These are phyloP conservation scores for Molorchus minor DNA, from an alignment of 2,888 invertebrate species.

Conservation along the genomic window DNA sequence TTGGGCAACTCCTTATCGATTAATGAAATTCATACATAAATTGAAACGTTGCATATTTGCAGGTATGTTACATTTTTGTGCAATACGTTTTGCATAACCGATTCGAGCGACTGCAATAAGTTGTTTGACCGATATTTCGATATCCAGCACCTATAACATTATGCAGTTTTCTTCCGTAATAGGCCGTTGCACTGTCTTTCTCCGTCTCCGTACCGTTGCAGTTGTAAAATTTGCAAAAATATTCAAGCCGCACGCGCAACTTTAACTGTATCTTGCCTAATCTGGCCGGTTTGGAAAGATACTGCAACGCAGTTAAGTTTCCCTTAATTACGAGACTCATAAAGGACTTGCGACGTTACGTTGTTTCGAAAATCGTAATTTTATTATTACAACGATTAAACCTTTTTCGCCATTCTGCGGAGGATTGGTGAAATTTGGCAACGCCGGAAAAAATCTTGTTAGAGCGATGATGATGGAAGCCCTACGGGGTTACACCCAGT, in stretches of 20 bases:
- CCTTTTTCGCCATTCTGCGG: too few relatives aligned
- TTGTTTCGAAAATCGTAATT: too few relatives aligned
- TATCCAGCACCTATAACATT: too few relatives aligned
- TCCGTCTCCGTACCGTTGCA: constrained; percentile 11
- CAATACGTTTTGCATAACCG: constrained; percentile 27
- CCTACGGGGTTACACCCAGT: constrained; percentile 29
- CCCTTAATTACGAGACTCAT: too few relatives aligned
- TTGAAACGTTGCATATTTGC: constrained; percentile 19
- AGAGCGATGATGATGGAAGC: constrained; percentile 26
- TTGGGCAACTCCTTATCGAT: too few relatives aligned
- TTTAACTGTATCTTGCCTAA: constrained; percentile 10
- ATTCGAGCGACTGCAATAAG: constrained; percentile 17
- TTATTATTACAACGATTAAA: too few relatives aligned
- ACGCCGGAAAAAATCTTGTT: constrained; percentile 24
- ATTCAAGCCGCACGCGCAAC: constrained; percentile 16
- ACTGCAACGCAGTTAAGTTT: not conserved
- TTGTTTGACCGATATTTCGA: constrained; percentile 33
- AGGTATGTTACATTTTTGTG: constrained; percentile 24
- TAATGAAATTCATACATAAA: constrained; percentile 7
- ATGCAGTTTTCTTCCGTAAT: constrained; percentile 34
- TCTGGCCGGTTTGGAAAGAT: constrained; percentile 14
- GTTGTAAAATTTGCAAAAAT: constrained; percentile 25
- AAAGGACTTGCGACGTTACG: too few relatives aligned
- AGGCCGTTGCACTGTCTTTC: constrained; percentile 28
- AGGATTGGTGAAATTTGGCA: not conserved